Conservation (phyloP, 2,888 invertebrate genomes). For the Brachypalpus laphriformis region DNA sequence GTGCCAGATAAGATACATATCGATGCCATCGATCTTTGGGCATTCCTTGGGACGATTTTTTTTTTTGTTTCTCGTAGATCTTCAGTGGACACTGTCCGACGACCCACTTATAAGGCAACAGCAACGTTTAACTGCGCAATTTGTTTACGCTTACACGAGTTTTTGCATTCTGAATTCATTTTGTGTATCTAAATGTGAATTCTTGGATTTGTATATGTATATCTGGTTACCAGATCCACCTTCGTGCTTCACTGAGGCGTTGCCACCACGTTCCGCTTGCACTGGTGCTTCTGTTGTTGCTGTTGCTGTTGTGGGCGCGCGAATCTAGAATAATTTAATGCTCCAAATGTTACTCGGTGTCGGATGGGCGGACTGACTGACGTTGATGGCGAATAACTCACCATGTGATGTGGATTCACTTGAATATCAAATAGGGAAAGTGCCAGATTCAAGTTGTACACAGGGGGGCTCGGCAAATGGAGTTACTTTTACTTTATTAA, state of each 20-base stretch:
- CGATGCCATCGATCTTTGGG: slow-evolving; percentile 57
- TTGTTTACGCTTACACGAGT: slow-evolving; percentile 3
- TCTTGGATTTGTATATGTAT: slow-evolving; percentile 43
- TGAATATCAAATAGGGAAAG: slow-evolving; percentile 72
- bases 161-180: slow-evolving; percentile 46
- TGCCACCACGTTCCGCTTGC: slow-evolving; percentile 17
- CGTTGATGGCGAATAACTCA: slow-evolving; percentile 65
- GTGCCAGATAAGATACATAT: slow-evolving; percentile 63
- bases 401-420: slow-evolving; percentile 54
- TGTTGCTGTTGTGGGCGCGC: slow-evolving; percentile 44
- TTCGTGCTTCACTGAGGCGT: slow-evolving; percentile 52
- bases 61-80: background rate
- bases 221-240: slow-evolving; percentile 62
- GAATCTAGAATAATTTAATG: slow-evolving; percentile 70
- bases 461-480: slow-evolving; percentile 3
- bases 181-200: slow-evolving; percentile 8
- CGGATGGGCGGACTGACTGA: slow-evolving; percentile 34
- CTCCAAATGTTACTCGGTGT: slow-evolving; percentile 40
- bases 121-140: slow-evolving; percentile 36
- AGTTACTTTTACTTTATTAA: slow-evolving; percentile 52
- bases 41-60: slow-evolving; percentile 16
- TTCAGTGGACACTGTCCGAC: background rate
- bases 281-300: too few relatives aligned
- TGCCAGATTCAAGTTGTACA: slow-evolving; percentile 20
- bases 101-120: slow-evolving; percentile 38